These are phyloP conservation scores for Dynastes grantii DNA, from an alignment of 2,888 invertebrate species.

Conservation along the genomic window DNA sequence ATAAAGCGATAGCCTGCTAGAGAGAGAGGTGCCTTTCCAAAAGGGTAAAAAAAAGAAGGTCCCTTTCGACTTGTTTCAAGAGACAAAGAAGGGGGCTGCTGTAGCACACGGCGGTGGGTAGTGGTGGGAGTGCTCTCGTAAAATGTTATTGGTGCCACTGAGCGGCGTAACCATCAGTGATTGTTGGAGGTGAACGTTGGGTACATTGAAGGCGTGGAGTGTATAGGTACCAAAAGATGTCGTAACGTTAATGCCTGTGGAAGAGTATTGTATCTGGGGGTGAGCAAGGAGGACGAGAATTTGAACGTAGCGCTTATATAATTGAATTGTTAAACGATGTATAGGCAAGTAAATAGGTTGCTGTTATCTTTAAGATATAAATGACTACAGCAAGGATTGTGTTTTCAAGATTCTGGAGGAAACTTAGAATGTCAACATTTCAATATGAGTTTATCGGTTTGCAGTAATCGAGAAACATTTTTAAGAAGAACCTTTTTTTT, in stretches of 20 bases:
- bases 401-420: no score
- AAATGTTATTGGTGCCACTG: constrained; percentile 12
- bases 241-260: not conserved
- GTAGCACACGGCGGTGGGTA: not conserved
- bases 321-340: constrained; percentile 2
- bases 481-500: no score
- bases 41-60: not conserved
- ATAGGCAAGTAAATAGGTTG: not conserved
- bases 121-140: not conserved
- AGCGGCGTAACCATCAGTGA: constrained; percentile 6
- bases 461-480: no score
- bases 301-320: not conserved
- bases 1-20: constrained; percentile 1
- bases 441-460: no score
- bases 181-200: not conserved
- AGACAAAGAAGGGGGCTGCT: not conserved
- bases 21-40: not conserved
- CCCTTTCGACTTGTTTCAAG: not conserved
- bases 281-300: not conserved
- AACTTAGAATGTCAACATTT: no score
- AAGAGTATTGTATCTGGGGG: not conserved
- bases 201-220: not conserved
- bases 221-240: not conserved
- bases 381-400: no score
- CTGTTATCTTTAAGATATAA: no score